phyloP scores from a whole-genome alignment of 2,888 invertebrate species.

The Subacronicta megacephala region DNA sequence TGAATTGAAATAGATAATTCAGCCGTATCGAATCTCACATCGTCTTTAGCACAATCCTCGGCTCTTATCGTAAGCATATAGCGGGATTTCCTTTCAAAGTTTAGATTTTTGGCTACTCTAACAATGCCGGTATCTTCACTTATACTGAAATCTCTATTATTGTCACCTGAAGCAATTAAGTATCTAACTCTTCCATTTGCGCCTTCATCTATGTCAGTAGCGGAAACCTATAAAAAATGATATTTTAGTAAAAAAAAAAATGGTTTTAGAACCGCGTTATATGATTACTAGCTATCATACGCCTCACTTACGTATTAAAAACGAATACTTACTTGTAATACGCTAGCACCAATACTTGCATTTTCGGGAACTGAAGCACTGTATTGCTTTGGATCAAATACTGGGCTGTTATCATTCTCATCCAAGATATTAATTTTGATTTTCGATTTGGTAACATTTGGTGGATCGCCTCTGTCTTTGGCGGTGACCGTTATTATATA shows the following conservation, averaged over 20 bases:
- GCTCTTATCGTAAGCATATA: conserved; percentile 96
- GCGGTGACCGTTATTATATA: conserved; percentile 95
- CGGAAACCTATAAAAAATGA: conserved; percentile 92
- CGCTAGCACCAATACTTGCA: conserved; percentile 97
- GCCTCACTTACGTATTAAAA: too few species aligned
- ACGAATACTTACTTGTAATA: conserved; percentile 91
- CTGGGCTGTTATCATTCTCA: conserved; percentile 97
- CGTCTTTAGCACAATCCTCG: conserved; percentile 95
- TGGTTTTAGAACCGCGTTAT: too few species aligned
- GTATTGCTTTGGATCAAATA: conserved; percentile 96
- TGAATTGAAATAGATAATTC: conserved; percentile 95
- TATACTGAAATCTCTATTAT: conserved; percentile 97
- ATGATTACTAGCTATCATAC: too few species aligned
- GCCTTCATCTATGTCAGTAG: conserved; percentile 96
- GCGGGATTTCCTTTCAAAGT: conserved; percentile 96
- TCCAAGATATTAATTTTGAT: conserved; percentile 94
- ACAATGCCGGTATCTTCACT: conserved; percentile 97
- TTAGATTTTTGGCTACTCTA: conserved; percentile 97
- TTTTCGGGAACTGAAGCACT: conserved; percentile 97
- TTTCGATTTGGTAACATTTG: conserved; percentile 92
- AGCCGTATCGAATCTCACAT: conserved; percentile 93
- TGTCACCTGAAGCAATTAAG: conserved; percentile 96
- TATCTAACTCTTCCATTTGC: conserved; percentile 97
- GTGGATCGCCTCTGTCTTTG: conserved; percentile 96
- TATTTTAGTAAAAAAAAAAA: not conserved